Base-by-base conservation (phyloP, 2,888 invertebrate genomes). In the Himalopsyche anomala region DNA sequence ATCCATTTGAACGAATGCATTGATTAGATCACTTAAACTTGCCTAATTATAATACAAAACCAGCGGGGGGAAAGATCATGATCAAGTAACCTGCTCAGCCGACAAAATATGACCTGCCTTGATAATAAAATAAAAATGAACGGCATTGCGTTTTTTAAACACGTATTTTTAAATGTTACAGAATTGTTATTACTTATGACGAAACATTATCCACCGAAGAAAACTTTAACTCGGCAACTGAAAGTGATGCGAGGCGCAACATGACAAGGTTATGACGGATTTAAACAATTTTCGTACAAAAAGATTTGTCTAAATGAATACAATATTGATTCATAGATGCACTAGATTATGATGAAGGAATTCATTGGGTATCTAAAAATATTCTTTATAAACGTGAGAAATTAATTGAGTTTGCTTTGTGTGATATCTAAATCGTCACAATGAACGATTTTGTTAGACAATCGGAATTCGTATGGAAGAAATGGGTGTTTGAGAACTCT, bases 71-170 rank as follows among this genome's bases (percentile, higher is more conserved):
- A 74, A 74, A 74, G 74, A 74, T 74, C 74, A 74, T 15, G 74
- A 74, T 74, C 74, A 74, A 74, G 36, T 74, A 38, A 74, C 74
- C 74, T 74, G 74, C 36, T 74, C 74, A 36, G 5, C 74, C 74
- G 74, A 74, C 74, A 74, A 74, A 74, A 74, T 74, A 74, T 74
- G 74, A 74, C 74, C 74, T 74, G 36, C 74, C 74, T 74, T 74
- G 74, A 11, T 74, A 74, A 74, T 74, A 74, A 74, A 45, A 51
- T 15, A 51, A 51, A 19, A 74, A 74, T 74, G 6, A 36, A 28
- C 74, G 74, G 74, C 74, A 36, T 74, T 36, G 74, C 74, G 74
- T 74, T 74, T 74, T 74, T 28, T 8, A 74, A 74, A 74, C 38
- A 74, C 19, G 74, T 74, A 38, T 74, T 74, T 74, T 74, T 74